Conservation (phyloP, 2,888 invertebrate species). For the Aphidius colemani region DNA sequence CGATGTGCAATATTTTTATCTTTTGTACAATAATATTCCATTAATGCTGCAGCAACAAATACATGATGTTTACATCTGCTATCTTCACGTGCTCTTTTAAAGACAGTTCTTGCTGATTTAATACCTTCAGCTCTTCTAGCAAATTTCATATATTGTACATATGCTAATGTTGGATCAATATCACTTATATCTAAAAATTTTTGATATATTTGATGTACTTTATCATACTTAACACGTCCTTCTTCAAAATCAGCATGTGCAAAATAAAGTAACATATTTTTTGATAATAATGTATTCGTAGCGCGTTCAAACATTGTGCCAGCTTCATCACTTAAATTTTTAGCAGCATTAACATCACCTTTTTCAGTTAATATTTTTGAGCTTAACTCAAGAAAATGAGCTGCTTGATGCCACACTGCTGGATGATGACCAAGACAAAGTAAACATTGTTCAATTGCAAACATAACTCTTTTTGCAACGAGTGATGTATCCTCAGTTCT, state of each 20-base stretch:
- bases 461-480: slow-evolving; percentile 93
- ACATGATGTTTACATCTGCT: slow-evolving; percentile 81
- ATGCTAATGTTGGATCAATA: slow-evolving; percentile 95
- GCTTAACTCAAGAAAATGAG: slow-evolving; percentile 94
- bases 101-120: slow-evolving; percentile 91
- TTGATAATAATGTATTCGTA: slow-evolving; percentile 84
- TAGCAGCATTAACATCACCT: slow-evolving; percentile 92
- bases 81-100: slow-evolving; percentile 95
- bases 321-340: slow-evolving; percentile 92
- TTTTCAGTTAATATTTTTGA: slow-evolving; percentile 93
- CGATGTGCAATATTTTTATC: slow-evolving; percentile 95
- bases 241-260: slow-evolving; percentile 99
- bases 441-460: slow-evolving; percentile 97
- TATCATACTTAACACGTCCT: slow-evolving; percentile 92
- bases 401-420: slow-evolving; percentile 99
- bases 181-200: slow-evolving; percentile 86
- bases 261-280: slow-evolving; percentile 93
- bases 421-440: slow-evolving; percentile 96
- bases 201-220: slow-evolving; percentile 95
- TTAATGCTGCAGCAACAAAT: slow-evolving; percentile 94
- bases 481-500: slow-evolving; percentile 94
- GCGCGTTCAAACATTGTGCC: slow-evolving; percentile 95
- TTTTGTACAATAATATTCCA: slow-evolving; percentile 99
- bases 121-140: slow-evolving; percentile 96
- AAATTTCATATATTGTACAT: slow-evolving; percentile 99